Evolutionary conservation across 35 echinoderm and acorn worm genomes (phyloP).

Genomic region (Strongylocentrotus purpuratus): DNA sequence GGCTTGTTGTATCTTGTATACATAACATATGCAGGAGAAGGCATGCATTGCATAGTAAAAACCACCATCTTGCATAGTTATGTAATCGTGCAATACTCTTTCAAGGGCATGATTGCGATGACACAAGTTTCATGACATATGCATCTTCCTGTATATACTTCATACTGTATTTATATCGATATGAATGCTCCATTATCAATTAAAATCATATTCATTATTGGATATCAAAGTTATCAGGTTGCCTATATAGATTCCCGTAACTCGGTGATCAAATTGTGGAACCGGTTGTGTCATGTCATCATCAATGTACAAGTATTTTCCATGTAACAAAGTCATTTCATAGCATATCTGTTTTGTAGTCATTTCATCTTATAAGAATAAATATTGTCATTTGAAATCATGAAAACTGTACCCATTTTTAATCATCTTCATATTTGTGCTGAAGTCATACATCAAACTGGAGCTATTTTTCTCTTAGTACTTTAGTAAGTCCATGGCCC

Average conservation of each 20-base stretch:
- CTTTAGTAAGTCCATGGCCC: no score
- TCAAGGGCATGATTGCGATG: neutral
- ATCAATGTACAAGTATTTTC: neutral
- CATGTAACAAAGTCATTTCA: neutral
- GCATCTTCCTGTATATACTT: neutral
- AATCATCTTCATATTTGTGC: neutral
- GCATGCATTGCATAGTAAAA: neutral
- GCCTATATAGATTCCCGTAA: neutral
- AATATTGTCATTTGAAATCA: neutral
- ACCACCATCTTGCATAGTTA: neutral
- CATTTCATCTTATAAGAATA: neutral
- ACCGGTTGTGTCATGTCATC: neutral
- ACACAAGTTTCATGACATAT: neutral
- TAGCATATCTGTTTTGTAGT: neutral
- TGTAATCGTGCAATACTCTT: neutral
- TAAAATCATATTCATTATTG: neutral
- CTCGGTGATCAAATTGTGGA: neutral
- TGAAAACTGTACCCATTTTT: neutral
- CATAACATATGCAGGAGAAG: neutral
- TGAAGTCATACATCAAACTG: neutral
- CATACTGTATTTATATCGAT: neutral
- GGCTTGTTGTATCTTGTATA: neutral
- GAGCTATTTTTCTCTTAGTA: neutral
- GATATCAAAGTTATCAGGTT: neutral
- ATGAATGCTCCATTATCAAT: neutral